Conservation (phyloP, 2,113 vertebrate genomes). For the Pandion haliaetus region DNA sequence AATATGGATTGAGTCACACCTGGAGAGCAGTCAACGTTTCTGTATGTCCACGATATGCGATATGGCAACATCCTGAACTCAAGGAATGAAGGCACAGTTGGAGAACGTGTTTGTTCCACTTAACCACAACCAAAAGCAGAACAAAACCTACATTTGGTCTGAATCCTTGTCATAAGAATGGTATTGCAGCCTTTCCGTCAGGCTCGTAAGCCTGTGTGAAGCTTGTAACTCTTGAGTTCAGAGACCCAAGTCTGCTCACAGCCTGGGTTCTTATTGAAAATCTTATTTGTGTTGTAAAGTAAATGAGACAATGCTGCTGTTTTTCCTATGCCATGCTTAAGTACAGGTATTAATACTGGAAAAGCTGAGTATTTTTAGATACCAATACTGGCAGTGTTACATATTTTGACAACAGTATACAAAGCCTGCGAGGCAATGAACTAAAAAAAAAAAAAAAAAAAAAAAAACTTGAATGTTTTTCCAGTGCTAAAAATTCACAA, state of each 20-base stretch:
- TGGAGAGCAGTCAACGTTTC: background rate
- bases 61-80: accelerated
- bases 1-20: background rate
- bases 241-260: background rate
- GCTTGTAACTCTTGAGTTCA: background rate
- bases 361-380: background rate
- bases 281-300: background rate
- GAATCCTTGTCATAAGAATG: accelerated
- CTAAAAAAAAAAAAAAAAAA: background rate
- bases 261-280: background rate
- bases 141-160: background rate
- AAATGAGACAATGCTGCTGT: background rate
- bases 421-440: background rate
- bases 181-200: background rate
- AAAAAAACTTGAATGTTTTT: background rate
- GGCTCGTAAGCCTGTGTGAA: background rate
- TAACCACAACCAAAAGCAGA: background rate
- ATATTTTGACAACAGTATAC: background rate
- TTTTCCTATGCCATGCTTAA: background rate
- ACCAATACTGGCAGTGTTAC: background rate
- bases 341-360: background rate
- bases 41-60: accelerated
- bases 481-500: background rate
- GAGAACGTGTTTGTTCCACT: background rate
- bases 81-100: background rate